Percentiles rank a stretch among this genome's conserved stretches.
Evolutionary conservation across 2,113 vertebrate species (phyloP).

Genomic region (Coptodon rendalli): DNA sequence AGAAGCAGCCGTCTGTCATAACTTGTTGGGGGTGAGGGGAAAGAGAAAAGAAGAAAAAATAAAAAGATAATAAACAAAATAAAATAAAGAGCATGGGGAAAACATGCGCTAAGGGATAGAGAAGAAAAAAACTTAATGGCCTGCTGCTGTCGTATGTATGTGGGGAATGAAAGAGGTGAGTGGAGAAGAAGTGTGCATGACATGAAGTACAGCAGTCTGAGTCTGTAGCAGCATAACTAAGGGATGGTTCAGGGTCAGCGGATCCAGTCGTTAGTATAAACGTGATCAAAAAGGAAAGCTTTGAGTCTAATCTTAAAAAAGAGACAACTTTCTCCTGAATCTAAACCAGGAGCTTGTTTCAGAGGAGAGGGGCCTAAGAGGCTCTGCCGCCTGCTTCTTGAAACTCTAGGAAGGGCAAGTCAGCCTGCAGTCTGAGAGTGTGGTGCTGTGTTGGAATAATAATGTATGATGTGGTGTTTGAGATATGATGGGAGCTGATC

Average conservation of each 20-base stretch:
- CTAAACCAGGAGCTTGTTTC: neutral
- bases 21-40: neutral
- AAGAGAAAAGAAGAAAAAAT: neutral
- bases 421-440: neutral
- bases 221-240: neutral
- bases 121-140: fast-evolving
- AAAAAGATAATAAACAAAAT: neutral
- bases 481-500: neutral
- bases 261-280: neutral
- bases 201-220: neutral
- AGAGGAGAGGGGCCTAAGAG: neutral
- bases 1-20: neutral
- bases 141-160: fast-evolving
- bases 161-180: neutral
- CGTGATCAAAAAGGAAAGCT: neutral
- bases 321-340: neutral
- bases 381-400: neutral
- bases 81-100: neutral
- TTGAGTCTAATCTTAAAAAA: neutral
- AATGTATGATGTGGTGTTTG: neutral
- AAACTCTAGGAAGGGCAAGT: neutral
- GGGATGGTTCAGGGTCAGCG: neutral
- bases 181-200: neutral
- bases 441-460: neutral
- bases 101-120: neutral